Percentiles rank a stretch among this genome's conserved stretches.
Evolutionary conservation across 2,888 invertebrate species (phyloP).

Genomic region (Agriotes lineatus): DNA sequence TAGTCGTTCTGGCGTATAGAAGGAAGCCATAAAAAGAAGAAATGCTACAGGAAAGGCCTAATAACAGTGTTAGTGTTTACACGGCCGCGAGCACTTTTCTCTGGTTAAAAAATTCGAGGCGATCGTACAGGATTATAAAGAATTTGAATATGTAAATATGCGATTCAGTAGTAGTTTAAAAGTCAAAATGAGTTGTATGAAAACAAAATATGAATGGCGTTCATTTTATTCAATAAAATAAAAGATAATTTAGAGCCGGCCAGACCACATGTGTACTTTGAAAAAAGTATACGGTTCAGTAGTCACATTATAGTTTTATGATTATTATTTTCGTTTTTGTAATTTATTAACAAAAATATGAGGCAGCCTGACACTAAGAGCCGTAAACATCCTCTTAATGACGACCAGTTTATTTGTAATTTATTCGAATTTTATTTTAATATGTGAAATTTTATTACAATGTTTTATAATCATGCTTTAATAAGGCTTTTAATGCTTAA

Average conservation of each 20-base stretch:
- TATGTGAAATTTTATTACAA: conserved; percentile 68
- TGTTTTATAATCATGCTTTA: conserved; percentile 68
- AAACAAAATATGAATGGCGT: conserved; percentile 53
- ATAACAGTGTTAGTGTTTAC: conserved; percentile 22
- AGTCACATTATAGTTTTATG: conserved; percentile 67
- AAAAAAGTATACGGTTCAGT: conserved; percentile 61
- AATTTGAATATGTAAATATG: conserved; percentile 50
- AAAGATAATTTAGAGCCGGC: conserved; percentile 57
- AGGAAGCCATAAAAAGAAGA: neutral
- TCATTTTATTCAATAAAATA: conserved; percentile 60
- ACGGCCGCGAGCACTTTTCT: conserved; percentile 21
- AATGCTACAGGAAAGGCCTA: neutral
- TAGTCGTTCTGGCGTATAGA: neutral
- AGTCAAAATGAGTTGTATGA: conserved; percentile 49
- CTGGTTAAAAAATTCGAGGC: conserved; percentile 27
- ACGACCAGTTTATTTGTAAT: conserved; percentile 67
- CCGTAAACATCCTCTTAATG: conserved; percentile 67
- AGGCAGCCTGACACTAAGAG: conserved; percentile 64
- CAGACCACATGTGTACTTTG: conserved; percentile 54
- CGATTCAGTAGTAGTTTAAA: conserved; percentile 54
- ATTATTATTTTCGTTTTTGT: conserved; percentile 66
- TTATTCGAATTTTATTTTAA: conserved; percentile 69
- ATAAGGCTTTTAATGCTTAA: conserved; percentile 65
- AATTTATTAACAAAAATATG: conserved; percentile 68
- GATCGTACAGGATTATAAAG: conserved; percentile 36